Evolutionary conservation across 1,140 invertebrate genomes (phyloP).

Genomic region (Bemisia tabaci): DNA sequence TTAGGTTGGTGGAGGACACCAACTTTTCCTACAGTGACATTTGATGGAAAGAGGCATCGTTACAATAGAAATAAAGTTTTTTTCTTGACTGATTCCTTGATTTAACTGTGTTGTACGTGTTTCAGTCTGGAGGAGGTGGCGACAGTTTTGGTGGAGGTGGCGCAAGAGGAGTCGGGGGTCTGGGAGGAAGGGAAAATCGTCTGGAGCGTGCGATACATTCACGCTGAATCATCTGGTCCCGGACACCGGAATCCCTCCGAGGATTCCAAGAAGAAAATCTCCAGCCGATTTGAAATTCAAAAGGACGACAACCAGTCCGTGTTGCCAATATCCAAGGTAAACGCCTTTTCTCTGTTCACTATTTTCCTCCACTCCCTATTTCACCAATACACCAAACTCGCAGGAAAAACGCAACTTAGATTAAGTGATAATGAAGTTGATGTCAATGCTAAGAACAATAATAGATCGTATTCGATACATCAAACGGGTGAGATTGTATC

Average conservation of each 20-base stretch:
- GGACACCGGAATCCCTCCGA: slow-evolving; percentile 5
- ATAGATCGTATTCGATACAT: no score
- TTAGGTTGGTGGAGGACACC: no score
- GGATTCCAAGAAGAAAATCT: slow-evolving; percentile 40
- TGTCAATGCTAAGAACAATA: no score
- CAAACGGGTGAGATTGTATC: no score
- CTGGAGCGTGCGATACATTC: slow-evolving; percentile 54
- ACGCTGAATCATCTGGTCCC: slow-evolving; percentile 24
- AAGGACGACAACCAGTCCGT: slow-evolving; percentile 91
- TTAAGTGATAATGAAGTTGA: no score
- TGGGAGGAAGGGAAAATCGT: slow-evolving; percentile 66
- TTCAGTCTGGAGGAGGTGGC: slow-evolving; percentile 66
- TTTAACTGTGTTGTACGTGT: slow-evolving; percentile 13
- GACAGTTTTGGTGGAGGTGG: slow-evolving; percentile 79
- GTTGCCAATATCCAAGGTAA: slow-evolving; percentile 84
- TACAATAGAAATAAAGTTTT: no score
- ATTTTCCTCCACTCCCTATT: background rate
- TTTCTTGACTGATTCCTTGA: no score
- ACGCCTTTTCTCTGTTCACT: background rate
- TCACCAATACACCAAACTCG: background rate
- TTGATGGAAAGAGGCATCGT: no score
- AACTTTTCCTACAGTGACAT: no score
- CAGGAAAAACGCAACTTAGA: background rate
- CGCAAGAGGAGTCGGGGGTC: slow-evolving; percentile 55
- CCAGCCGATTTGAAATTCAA: slow-evolving; percentile 71